These are phyloP conservation scores for Madoqua kirkii DNA, from an alignment of 2,113 vertebrate genomes.

Conservation along the genomic window DNA sequence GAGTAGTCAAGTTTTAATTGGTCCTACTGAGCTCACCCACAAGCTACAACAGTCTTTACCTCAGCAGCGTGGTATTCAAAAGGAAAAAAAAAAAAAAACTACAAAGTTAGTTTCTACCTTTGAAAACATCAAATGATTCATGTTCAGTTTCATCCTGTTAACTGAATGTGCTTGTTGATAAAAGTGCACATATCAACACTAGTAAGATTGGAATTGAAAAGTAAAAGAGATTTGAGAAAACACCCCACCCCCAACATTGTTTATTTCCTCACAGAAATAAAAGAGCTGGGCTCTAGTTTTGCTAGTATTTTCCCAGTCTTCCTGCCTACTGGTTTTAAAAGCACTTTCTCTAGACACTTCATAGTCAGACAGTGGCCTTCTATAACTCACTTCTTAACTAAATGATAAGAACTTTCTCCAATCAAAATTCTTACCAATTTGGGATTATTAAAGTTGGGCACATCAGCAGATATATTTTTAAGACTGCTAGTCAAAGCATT, in stretches of 20 bases:
- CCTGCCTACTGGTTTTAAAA: not conserved
- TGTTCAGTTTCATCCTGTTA: conserved; percentile 50
- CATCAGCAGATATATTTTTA: not conserved
- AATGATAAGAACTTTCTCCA: not conserved
- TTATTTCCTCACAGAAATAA: conserved; percentile 38
- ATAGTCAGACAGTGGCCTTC: not conserved
- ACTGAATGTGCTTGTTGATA: conserved; percentile 39
- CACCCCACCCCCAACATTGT: not conserved
- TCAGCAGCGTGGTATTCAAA: conserved; percentile 64
- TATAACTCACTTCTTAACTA: not conserved
- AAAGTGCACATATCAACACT: conserved; percentile 38
- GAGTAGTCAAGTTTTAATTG: conserved; percentile 62
- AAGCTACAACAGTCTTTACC: conserved; percentile 63
- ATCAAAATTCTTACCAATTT: conserved; percentile 29
- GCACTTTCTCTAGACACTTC: conserved; percentile 9
- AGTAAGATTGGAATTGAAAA: conserved; percentile 26
- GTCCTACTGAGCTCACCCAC: conserved; percentile 54
- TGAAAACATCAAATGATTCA: conserved; percentile 66
- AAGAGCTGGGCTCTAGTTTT: not conserved
- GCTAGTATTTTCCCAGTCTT: not conserved
- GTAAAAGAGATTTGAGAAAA: conserved; percentile 45
- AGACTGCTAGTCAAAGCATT: not conserved
- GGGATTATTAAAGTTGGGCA: conserved; percentile 5
- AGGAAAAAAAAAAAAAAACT: not conserved
- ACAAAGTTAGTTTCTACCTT: conserved; percentile 57